Evolutionary conservation across 2,888 invertebrate species (phyloP).

Genomic region (Aspidiotus rigidus): DNA sequence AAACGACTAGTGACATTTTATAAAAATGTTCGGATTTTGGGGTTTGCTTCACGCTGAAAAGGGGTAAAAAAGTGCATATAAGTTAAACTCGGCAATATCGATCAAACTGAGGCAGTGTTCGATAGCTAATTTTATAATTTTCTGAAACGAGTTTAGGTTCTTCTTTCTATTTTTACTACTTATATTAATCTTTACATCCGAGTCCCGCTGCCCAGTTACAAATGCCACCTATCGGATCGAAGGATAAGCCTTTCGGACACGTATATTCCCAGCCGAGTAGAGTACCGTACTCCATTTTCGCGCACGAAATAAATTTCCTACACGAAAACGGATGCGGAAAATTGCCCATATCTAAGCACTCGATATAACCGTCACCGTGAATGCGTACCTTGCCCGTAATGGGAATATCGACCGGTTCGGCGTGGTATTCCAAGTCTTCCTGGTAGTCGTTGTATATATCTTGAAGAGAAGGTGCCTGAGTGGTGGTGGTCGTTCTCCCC

Average conservation of each 20-base stretch:
- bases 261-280: slow-evolving; percentile 80
- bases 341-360: slow-evolving; percentile 80
- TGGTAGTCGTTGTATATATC: slow-evolving; percentile 35
- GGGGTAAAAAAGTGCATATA: background rate
- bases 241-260: slow-evolving; percentile 74
- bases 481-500: slow-evolving; percentile 37
- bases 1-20: slow-evolving; percentile 13
- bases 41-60: background rate
- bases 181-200: slow-evolving; percentile 56
- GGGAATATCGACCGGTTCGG: slow-evolving; percentile 39
- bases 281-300: slow-evolving; percentile 68
- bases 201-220: slow-evolving; percentile 81
- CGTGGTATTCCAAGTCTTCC: slow-evolving; percentile 38
- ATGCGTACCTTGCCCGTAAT: slow-evolving; percentile 47
- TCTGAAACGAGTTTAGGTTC: too few relatives aligned
- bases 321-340: slow-evolving; percentile 86
- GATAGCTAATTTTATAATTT: too few relatives aligned
- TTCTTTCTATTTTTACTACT: too few relatives aligned
- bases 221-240: slow-evolving; percentile 81
- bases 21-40: background rate
- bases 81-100: background rate
- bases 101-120: background rate
- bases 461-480: slow-evolving; percentile 41
- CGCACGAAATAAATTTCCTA: slow-evolving; percentile 84
- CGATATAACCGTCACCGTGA: slow-evolving; percentile 62